A percentile compares a stretch with the other conserved stretches of the same genome.
These are phyloP conservation scores for Enteromius trimaculatus DNA, from an alignment of 2,797 vertebrate genomes.

Conservation along the genomic window DNA sequence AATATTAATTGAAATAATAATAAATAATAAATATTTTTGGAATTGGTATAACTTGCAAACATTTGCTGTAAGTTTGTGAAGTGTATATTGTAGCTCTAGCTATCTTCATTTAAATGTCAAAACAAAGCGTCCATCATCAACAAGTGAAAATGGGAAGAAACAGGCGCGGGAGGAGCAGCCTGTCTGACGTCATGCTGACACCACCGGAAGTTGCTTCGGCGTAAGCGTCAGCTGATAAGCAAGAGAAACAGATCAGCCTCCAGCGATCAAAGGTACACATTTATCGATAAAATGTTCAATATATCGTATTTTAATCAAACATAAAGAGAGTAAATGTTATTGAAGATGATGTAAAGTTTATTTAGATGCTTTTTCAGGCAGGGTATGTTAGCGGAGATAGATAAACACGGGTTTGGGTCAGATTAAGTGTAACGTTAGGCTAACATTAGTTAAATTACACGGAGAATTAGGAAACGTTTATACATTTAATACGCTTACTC, in stretches of 20 bases:
- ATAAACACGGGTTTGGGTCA: neutral
- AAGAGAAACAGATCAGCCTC: neutral
- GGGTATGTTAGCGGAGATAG: no score
- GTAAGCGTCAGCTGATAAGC: slow-evolving; percentile 22
- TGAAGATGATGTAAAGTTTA: neutral
- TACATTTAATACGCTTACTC: neutral
- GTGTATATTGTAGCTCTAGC: neutral
- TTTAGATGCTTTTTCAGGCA: neutral
- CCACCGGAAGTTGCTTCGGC: neutral
- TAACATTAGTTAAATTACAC: neutral
- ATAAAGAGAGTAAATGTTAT: neutral
- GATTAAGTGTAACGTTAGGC: neutral
- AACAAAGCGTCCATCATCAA: neutral
- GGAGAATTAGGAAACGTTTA: neutral
- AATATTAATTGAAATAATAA: neutral
- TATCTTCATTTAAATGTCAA: neutral
- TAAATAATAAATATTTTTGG: neutral
- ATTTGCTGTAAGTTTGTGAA: no score
- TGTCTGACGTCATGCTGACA: slow-evolving; percentile 9
- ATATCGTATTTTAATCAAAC: neutral
- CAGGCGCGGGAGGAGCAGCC: neutral
- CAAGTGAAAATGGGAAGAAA: neutral
- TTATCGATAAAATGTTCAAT: neutral
- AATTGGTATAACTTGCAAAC: neutral
- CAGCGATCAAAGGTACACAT: slow-evolving; percentile 26